These are phyloP conservation scores for Kuschelorhynchus macadamiae DNA, from an alignment of 2,888 invertebrate species.

Conservation along the genomic window DNA sequence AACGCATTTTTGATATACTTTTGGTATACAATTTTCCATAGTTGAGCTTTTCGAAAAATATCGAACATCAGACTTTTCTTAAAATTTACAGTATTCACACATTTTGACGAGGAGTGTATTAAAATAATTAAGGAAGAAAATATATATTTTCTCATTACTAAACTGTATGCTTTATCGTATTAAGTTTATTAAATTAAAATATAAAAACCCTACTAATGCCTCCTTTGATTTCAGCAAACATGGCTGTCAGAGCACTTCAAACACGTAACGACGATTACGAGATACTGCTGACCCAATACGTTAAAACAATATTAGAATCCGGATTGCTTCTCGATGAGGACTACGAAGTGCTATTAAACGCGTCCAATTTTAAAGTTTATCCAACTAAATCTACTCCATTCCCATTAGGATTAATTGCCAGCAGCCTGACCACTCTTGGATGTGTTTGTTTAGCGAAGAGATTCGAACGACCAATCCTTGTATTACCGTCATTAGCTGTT, in stretches of 20 bases:
- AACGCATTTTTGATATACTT: too few species aligned
- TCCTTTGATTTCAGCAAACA: slow-evolving; percentile 9
- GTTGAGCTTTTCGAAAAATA: too few species aligned
- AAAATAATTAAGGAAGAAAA: too few species aligned
- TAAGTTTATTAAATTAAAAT: too few species aligned
- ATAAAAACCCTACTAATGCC: too few species aligned
- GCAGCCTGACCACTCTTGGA: slow-evolving; percentile 34
- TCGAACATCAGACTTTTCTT: too few species aligned
- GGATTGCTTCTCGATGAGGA: slow-evolving; percentile 57
- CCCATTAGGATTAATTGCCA: slow-evolving; percentile 44
- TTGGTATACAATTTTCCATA: too few species aligned
- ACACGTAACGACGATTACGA: slow-evolving; percentile 38
- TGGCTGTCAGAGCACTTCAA: neutral
- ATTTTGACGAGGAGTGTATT: too few species aligned
- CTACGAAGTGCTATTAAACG: slow-evolving; percentile 53
- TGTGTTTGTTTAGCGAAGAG: slow-evolving; percentile 45
- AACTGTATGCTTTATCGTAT: too few species aligned
- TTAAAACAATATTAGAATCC: slow-evolving; percentile 54
- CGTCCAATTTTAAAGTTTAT: slow-evolving; percentile 40
- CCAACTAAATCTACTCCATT: slow-evolving; percentile 35
- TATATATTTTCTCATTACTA: too few species aligned
- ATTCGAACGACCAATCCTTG: slow-evolving; percentile 37
- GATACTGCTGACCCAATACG: slow-evolving; percentile 47
- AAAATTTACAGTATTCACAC: too few species aligned
- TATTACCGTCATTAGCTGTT: slow-evolving; percentile 41